Conservation (phyloP, 1,140 invertebrate species). For the Drosophila albomicans region DNA sequence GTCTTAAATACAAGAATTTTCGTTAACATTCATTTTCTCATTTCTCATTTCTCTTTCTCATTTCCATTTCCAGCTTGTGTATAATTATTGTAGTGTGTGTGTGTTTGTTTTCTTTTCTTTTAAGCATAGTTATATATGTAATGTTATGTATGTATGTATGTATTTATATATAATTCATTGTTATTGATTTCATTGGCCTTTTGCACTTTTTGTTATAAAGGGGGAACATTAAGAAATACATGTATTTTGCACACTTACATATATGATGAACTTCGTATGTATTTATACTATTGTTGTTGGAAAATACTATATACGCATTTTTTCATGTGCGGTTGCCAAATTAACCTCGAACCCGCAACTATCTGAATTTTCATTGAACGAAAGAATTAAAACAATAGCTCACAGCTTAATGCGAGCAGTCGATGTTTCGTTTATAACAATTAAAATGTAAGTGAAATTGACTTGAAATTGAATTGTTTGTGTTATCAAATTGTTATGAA, state of each 20-base stretch:
- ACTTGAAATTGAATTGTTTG: constrained; percentile 1
- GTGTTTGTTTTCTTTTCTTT: constrained; percentile 7
- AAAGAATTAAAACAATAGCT: background rate
- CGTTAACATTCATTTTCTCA: constrained; percentile 49
- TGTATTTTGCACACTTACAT: constrained; percentile 1
- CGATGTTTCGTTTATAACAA: background rate
- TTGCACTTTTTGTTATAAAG: constrained; percentile 21
- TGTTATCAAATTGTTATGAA: background rate
- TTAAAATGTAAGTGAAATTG: constrained; percentile 1
- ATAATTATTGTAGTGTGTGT: constrained; percentile 46
- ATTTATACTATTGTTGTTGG: constrained; percentile 11
- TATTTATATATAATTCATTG: constrained; percentile 37
- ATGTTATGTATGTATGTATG: constrained; percentile 3
- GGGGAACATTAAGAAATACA: constrained; percentile 27
- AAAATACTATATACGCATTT: background rate
- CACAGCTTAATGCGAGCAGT: background rate
- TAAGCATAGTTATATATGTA: constrained; percentile 24
- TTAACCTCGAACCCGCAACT: background rate
- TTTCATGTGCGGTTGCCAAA: background rate
- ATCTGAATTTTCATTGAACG: background rate
- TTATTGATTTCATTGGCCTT: constrained; percentile 33
- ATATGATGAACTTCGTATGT: background rate
- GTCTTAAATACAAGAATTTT: constrained; percentile 48
- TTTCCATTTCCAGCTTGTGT: constrained; percentile 25
- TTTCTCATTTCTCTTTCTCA: constrained; percentile 32